Conservation (phyloP, 35 echinoderm and acorn worm species). For the Ophioderma brevispina region DNA sequence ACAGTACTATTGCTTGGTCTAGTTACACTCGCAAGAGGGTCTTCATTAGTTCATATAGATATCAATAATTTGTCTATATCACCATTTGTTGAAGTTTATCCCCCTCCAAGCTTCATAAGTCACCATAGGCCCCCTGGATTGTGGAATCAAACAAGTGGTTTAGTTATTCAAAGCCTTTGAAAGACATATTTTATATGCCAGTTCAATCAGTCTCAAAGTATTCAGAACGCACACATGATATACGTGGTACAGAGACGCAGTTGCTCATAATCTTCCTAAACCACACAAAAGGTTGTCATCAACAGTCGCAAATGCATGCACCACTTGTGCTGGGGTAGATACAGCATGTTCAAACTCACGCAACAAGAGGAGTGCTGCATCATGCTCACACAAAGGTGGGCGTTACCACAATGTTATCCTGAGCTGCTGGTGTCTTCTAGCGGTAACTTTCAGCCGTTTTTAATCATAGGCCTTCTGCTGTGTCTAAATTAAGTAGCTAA, state of each 20-base stretch:
- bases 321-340: neutral
- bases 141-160: neutral
- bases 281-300: conserved; percentile 11
- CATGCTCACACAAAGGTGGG: no score
- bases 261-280: conserved; percentile 35
- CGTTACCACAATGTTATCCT: no score
- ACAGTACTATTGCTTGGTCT: conserved; percentile 7
- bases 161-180: neutral
- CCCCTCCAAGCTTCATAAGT: neutral
- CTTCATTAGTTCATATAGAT: conserved; percentile 22
- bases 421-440: no score
- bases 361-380: no score
- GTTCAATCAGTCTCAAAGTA: neutral
- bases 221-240: neutral
- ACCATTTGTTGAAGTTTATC: neutral
- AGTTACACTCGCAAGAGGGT: conserved; percentile 20
- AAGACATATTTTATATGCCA: neutral
- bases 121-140: neutral
- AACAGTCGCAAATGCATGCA: conserved; percentile 31
- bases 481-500: no score
- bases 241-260: neutral
- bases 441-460: no score
- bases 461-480: no score
- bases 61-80: neutral
- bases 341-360: neutral